These are phyloP conservation scores for Rhorus exstirpatorius DNA, from an alignment of 2,888 invertebrate species.

Conservation along the genomic window DNA sequence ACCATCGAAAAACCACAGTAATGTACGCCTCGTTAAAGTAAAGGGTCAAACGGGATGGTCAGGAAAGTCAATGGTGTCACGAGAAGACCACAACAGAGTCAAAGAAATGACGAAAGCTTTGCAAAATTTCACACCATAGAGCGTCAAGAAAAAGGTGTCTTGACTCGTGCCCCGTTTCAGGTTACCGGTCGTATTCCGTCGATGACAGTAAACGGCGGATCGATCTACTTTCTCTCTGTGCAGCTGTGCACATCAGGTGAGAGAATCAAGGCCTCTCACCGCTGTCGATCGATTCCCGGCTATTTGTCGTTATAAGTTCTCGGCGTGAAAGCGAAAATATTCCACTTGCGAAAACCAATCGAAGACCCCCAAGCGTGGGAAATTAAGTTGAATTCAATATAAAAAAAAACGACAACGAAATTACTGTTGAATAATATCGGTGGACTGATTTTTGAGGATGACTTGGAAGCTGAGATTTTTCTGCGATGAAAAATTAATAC, in stretches of 20 bases:
- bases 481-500: too few species aligned
- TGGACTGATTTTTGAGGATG: too few species aligned
- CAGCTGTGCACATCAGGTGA: slow-evolving; percentile 51
- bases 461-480: too few species aligned
- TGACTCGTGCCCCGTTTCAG: slow-evolving; percentile 21
- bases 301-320: slow-evolving; percentile 49
- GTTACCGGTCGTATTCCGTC: slow-evolving; percentile 12
- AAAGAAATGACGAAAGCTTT: background rate
- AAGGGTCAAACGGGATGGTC: background rate
- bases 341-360: background rate
- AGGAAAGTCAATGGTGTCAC: background rate
- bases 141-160: slow-evolving; percentile 15
- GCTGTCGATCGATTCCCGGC: slow-evolving; percentile 31
- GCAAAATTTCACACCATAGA: background rate
- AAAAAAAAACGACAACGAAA: too few species aligned
- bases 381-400: too few species aligned
- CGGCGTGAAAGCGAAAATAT: slow-evolving; percentile 34
- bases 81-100: too few species aligned
- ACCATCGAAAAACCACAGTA: slow-evolving; percentile 30
- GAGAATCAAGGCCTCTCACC: slow-evolving; percentile 44
- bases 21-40: slow-evolving; percentile 22
- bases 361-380: too few species aligned
- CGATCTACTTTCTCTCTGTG: slow-evolving; percentile 57
- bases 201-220: slow-evolving; percentile 10
- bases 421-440: too few species aligned